Evolutionary conservation across 2,797 vertebrate genomes (phyloP), one percentile per base, ranked within the genome.

Genomic region (Galaxias olidus): DNA sequence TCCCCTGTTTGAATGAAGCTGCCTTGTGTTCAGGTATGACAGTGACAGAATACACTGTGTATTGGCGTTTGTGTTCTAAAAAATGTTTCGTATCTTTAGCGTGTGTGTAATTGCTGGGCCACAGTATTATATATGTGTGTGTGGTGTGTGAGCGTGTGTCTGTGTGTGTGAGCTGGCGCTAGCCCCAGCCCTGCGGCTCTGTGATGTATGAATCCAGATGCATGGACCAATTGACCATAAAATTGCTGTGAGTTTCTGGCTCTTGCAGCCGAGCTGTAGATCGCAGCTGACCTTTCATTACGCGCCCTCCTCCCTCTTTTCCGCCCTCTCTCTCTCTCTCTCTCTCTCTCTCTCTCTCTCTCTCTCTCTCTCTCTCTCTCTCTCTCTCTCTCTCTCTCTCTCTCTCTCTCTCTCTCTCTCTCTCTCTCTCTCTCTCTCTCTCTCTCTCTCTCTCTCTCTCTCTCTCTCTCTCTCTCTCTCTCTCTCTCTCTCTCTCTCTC

Each of bases 141-240:
- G 56, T 17, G 11, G 14, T 66, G 40, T 53, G 61, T 50, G 49
- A 46, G 52, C 18, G 45, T 59, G 60, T 50, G 63, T 68, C 45
- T 66, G 46, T 50, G 10, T 20, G 84, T 87, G 79, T 63, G 89
- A 89, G 89, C 85, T 89, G 72, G 91, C 90, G 92, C 90, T 88
- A 89, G 91, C 87, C 89, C 90, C 87, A 84, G 88, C 84, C 85
- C 76, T 73, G 49, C 89, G 75, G 86, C 81, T 73, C 88, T 89
- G 83, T 93, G 92, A 96, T 95, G 92, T 96, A 92, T 89, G 87
- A 85, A 91, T 94, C 96, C 97, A 98, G 94, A 98, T 98, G 96
- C 92, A 87, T 86, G 81, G 81, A 86, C 91, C 96, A 98, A 98
- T 96, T 96, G 95, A 98, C 95, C 94, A 90, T 96, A 98, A 98